Evolutionary conservation across 2,797 vertebrate genomes (phyloP).

Genomic region (Lerista edwardsae): DNA sequence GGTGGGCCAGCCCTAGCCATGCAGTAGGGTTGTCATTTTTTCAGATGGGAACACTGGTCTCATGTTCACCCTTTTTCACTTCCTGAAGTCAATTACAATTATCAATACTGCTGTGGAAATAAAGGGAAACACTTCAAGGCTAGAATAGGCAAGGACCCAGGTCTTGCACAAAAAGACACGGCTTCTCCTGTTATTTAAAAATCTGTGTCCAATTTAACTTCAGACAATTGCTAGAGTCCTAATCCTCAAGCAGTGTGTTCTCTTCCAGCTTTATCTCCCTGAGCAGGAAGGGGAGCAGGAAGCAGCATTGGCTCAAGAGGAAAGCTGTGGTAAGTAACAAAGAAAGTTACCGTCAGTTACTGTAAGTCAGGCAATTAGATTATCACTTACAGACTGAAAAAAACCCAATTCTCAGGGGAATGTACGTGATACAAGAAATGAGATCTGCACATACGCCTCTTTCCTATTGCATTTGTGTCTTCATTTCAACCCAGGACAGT

Average conservation of each 20-base stretch:
- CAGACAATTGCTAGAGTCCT: not conserved
- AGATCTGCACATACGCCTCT: not conserved
- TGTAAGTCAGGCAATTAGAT: not conserved
- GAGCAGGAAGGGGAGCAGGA: not conserved
- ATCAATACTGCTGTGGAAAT: not conserved
- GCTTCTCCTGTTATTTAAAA: not conserved
- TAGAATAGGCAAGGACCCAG: not conserved
- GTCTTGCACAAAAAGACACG: not conserved
- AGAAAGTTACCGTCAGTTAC: not conserved
- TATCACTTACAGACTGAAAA: not conserved
- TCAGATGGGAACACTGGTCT: not conserved
- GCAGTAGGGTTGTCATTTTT: no score
- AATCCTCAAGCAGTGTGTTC: no score
- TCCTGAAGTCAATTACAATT: not conserved
- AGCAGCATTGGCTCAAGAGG: not conserved
- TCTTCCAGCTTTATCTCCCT: no score
- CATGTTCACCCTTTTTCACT: not conserved
- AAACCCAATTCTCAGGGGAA: not conserved
- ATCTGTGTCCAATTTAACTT: constrained; percentile 3
- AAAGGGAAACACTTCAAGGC: not conserved
- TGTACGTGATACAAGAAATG: not conserved
- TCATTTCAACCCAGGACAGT: not conserved
- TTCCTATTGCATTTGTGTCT: not conserved
- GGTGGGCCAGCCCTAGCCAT: no score
- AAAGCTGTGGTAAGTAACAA: no score